Conservation (phyloP, 2,113 vertebrate genomes). For the Halcyon senegalensis region DNA sequence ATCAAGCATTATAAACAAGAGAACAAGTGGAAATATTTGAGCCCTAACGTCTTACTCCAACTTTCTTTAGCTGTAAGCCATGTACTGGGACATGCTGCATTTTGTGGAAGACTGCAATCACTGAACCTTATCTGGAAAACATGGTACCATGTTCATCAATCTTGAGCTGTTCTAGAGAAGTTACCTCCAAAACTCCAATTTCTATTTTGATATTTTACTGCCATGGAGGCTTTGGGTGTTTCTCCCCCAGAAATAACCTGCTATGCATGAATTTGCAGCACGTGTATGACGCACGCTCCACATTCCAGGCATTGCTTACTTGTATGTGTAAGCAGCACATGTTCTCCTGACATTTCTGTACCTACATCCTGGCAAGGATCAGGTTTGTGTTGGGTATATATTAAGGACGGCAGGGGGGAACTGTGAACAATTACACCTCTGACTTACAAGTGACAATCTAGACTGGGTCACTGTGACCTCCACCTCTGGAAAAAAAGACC, state of each 20-base stretch:
- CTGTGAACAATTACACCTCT: not conserved
- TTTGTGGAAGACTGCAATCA: not conserved
- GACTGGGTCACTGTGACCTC: not conserved
- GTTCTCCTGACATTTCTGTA: not conserved
- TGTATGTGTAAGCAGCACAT: not conserved
- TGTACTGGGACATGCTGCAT: not conserved
- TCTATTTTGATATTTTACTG: not conserved
- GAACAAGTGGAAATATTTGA: not conserved
- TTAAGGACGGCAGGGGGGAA: not conserved
- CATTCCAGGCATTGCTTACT: not conserved
- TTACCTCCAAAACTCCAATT: not conserved
- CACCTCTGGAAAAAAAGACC: not conserved
- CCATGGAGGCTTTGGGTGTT: not conserved
- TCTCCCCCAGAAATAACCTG: not conserved
- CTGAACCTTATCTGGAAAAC: not conserved
- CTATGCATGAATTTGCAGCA: not conserved
- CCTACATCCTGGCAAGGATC: not conserved
- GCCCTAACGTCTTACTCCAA: not conserved
- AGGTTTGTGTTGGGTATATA: not conserved
- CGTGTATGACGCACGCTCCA: fast-evolving
- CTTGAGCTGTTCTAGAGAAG: not conserved
- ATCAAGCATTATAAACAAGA: not conserved
- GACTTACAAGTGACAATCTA: not conserved
- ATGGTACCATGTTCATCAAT: not conserved
- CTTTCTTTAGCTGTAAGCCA: not conserved